Evolutionary conservation across 2,113 vertebrate species (phyloP).

Genomic region (Benitochromis conjunctus): DNA sequence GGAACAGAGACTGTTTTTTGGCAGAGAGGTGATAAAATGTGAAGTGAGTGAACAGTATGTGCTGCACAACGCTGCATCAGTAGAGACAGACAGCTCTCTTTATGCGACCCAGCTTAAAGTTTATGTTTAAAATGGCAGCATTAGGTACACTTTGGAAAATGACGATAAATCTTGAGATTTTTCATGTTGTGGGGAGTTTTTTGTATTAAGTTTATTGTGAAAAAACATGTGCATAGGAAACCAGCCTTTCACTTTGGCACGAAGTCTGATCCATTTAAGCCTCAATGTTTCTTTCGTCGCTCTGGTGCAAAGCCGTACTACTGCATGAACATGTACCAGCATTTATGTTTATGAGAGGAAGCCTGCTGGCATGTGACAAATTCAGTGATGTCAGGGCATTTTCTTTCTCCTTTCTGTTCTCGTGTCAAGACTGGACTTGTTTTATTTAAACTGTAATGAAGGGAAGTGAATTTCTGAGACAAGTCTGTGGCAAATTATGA

Average conservation of each 20-base stretch:
- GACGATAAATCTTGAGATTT: background rate
- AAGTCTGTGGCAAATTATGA: background rate
- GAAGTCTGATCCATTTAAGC: background rate
- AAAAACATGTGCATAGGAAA: background rate
- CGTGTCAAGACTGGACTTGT: slow-evolving; percentile 14
- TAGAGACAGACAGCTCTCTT: background rate
- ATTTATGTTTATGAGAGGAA: background rate
- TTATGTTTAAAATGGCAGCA: background rate
- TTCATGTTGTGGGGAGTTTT: background rate
- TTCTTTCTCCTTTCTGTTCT: background rate
- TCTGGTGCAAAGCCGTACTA: background rate
- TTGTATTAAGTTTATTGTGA: background rate
- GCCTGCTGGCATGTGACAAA: background rate
- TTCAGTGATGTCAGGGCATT: background rate
- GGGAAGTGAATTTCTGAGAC: background rate
- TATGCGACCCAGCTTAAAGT: background rate
- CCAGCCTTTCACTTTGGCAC: background rate
- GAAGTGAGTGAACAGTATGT: background rate
- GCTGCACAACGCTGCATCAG: background rate
- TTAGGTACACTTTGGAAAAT: background rate
- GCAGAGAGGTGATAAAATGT: slow-evolving; percentile 17
- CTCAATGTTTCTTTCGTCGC: background rate
- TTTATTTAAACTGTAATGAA: background rate
- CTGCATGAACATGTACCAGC: background rate
- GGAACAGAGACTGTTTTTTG: background rate